Evolutionary conservation across 2,113 vertebrate species (phyloP).

Genomic region (Phrynocephalus versicolor): DNA sequence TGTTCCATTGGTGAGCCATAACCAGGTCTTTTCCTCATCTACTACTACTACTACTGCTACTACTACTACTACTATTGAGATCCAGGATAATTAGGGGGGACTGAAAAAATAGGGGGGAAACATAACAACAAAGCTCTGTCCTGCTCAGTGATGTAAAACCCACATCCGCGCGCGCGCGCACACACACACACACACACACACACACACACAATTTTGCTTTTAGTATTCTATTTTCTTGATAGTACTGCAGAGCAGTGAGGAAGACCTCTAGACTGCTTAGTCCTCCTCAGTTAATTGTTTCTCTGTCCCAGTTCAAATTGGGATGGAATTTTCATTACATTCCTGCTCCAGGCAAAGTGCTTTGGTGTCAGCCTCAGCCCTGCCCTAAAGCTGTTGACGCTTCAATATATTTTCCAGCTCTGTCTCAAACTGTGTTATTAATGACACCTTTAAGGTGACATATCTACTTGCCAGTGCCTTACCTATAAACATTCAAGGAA

Average conservation of each 20-base stretch:
- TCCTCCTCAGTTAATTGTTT: conserved; percentile 35
- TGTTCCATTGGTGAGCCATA: no score
- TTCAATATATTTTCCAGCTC: conserved; percentile 14
- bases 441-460: conserved; percentile 47
- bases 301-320: conserved; percentile 43
- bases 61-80: no score
- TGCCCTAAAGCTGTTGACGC: conserved; percentile 12
- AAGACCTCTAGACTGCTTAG: conserved; percentile 46
- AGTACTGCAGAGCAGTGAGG: conserved; percentile 30
- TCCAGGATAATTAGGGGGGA: neutral
- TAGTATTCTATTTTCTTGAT: conserved; percentile 53
- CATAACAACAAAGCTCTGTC: conserved; percentile 31
- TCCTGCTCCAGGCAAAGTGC: conserved; percentile 30
- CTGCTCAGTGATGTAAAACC: neutral
- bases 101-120: neutral
- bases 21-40: no score
- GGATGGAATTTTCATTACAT: conserved; percentile 34
- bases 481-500: conserved; percentile 51
- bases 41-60: no score
- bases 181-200: neutral
- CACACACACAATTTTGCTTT: conserved; percentile 26
- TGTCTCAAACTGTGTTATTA: neutral
- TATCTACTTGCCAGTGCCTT: neutral
- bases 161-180: no score
- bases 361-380: neutral